Evolutionary conservation across 1,140 invertebrate species (phyloP).

Genomic region (Temnothorax longispinosus): DNA sequence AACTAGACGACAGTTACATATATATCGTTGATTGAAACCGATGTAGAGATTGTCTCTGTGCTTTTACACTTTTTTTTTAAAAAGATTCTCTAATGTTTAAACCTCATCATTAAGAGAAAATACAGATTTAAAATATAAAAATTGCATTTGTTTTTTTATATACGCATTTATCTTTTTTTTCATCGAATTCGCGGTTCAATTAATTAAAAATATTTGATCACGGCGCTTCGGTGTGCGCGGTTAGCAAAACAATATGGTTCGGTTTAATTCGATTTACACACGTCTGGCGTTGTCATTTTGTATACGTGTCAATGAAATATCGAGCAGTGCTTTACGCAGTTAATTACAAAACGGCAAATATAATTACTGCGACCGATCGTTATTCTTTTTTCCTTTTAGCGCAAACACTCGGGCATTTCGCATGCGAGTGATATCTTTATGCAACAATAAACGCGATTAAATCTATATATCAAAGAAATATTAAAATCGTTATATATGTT

Average conservation of each 20-base stretch:
- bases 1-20: too few relatives aligned
- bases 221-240: constrained; percentile 1
- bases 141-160: constrained; percentile 3
- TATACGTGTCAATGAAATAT: constrained; percentile 19
- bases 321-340: constrained; percentile 17
- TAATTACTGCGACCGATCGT: constrained; percentile 5
- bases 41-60: too few relatives aligned
- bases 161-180: background rate
- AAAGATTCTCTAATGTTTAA: background rate
- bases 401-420: background rate
- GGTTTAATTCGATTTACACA: constrained; percentile 39
- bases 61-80: background rate
- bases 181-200: constrained; percentile 38
- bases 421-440: background rate
- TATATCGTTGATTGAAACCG: too few relatives aligned
- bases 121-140: background rate
- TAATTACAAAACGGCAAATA: constrained; percentile 35
- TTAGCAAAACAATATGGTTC: constrained; percentile 6
- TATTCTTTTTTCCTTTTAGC: background rate
- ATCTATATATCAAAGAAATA: background rate
- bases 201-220: constrained; percentile 51
- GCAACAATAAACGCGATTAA: background rate
- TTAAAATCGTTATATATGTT: background rate
- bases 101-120: background rate
- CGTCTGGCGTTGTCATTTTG: constrained; percentile 14